Evolutionary conservation across 2,113 vertebrate species (phyloP).

Genomic region (Prolemur simus): DNA sequence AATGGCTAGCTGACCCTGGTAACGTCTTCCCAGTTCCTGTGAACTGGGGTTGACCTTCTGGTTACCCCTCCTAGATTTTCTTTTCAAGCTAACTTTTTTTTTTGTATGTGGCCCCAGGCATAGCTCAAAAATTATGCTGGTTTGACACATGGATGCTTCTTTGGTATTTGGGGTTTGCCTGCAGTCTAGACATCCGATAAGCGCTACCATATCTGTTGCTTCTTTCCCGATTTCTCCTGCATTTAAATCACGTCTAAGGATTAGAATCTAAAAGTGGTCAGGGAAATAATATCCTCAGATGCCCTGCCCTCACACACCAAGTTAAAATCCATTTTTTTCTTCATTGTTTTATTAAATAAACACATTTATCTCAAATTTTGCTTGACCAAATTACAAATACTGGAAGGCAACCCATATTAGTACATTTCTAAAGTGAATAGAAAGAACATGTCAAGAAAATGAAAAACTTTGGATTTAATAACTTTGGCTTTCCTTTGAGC

Average conservation of each 20-base stretch:
- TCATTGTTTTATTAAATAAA: conserved; percentile 30
- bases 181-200: conserved; percentile 66
- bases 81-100: conserved; percentile 18
- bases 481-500: conserved; percentile 17
- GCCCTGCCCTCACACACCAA: background rate
- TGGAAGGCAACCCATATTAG: background rate
- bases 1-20: background rate
- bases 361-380: conserved; percentile 22
- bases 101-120: conserved; percentile 51
- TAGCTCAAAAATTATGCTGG: conserved; percentile 64
- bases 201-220: conserved; percentile 1
- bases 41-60: conserved; percentile 61
- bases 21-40: background rate
- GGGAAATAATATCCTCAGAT: conserved; percentile 2
- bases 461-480: conserved; percentile 11
- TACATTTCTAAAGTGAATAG: conserved; percentile 17
- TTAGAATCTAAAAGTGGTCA: background rate
- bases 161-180: conserved; percentile 75
- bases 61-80: conserved; percentile 48
- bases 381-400: background rate
- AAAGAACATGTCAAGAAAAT: background rate
- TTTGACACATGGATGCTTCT: conserved; percentile 75
- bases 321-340: background rate
- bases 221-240: background rate
- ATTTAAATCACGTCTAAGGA: background rate